A percentile compares a stretch with the other conserved stretches of the same genome.
phyloP scores from a whole-genome alignment of 2,888 invertebrate species.

The Agrotis exclamationis region DNA sequence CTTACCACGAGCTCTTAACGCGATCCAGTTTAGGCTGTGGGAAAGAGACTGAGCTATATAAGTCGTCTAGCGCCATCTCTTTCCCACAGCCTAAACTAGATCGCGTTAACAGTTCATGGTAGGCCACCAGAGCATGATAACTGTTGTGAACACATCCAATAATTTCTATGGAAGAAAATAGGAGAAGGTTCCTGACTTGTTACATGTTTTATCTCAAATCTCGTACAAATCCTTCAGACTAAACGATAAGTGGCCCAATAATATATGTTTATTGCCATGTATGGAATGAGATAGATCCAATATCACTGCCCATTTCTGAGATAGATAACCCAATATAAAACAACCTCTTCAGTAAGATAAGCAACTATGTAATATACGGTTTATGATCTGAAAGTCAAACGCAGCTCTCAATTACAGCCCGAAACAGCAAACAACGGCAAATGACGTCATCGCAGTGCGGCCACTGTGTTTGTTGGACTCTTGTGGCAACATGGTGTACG shows the following conservation, averaged over 20 bases:
- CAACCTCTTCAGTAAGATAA: constrained; percentile 10
- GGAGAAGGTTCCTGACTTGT: no score
- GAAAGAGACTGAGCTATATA: no score
- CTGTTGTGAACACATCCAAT: no score
- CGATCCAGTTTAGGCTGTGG: no score
- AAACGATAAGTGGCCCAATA: no score
- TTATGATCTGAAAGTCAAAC: constrained; percentile 43
- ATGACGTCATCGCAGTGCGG: constrained; percentile 45
- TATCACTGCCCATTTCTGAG: neutral
- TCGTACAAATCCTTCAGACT: neutral
- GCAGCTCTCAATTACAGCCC: constrained; percentile 50
- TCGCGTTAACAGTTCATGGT: no score
- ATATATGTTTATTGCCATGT: neutral
- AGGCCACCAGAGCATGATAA: no score
- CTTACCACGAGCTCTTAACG: no score
- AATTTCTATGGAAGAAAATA: neutral
- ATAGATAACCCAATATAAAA: neutral
- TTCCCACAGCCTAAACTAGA: no score
- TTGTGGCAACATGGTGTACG: constrained; percentile 43
- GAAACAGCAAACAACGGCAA: constrained; percentile 43
- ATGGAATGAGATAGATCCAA: neutral
- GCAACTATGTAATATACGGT: constrained; percentile 19
- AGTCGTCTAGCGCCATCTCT: no score
- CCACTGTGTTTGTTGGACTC: constrained; percentile 53
- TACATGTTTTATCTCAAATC: no score